Conservation (phyloP, 2,113 vertebrate genomes). For the Cryptoleucopteryx plumbea region DNA sequence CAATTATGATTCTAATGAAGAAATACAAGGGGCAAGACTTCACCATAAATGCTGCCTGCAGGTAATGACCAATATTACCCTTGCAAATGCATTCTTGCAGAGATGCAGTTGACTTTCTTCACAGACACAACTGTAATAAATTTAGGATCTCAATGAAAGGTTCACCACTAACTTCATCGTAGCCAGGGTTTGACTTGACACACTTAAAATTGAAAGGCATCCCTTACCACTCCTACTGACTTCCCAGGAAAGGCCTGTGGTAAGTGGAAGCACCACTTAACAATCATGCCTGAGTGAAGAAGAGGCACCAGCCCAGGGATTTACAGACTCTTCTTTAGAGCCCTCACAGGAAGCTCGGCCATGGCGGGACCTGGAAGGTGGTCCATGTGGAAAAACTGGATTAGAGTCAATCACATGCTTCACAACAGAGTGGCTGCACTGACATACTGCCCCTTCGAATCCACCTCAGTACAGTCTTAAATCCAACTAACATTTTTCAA, state of each 20-base stretch:
- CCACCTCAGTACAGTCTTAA: neutral
- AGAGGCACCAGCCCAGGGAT: neutral
- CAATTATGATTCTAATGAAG: neutral
- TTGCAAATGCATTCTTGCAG: neutral
- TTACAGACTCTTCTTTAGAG: neutral
- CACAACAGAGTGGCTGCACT: neutral
- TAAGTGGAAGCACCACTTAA: neutral
- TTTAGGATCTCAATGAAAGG: neutral
- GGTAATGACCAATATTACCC: neutral
- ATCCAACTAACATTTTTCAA: neutral
- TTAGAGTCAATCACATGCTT: neutral
- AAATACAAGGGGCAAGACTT: neutral
- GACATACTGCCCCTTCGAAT: neutral
- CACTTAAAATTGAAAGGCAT: neutral
- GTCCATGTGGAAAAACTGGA: neutral
- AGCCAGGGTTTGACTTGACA: neutral
- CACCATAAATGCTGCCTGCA: neutral
- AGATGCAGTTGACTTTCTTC: neutral
- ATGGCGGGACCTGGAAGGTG: neutral
- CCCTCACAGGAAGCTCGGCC: neutral
- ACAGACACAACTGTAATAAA: neutral
- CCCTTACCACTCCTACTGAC: neutral
- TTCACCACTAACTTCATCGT: neutral
- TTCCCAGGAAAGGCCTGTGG: rapidly evolving
- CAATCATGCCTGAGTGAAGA: neutral